Conservation (phyloP, 2,113 vertebrate species). For the Cebidichthys violaceus region DNA sequence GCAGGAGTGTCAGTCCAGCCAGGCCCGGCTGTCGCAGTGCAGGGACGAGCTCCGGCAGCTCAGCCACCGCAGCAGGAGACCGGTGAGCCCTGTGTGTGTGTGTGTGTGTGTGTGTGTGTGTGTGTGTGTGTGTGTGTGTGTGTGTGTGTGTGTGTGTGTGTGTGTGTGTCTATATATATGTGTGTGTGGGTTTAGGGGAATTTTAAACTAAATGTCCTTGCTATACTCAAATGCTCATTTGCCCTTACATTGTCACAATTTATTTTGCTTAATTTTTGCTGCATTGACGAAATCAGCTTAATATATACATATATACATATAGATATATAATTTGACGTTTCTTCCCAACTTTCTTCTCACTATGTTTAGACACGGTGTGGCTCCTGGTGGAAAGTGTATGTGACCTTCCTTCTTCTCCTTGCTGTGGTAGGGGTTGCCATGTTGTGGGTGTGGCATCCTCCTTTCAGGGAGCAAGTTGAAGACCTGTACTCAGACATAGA, state of each 20-base stretch:
- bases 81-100: constrained; percentile 48
- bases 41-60: constrained; percentile 85
- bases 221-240: constrained; percentile 12
- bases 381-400: constrained; percentile 61
- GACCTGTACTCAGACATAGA: constrained; percentile 75
- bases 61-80: constrained; percentile 64
- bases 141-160: constrained; percentile 4
- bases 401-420: constrained; percentile 65
- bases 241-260: constrained; percentile 10
- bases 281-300: background rate
- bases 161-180: background rate
- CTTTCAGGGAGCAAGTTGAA: constrained; percentile 76
- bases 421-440: constrained; percentile 31
- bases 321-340: background rate
- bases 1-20: constrained; percentile 87
- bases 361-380: constrained; percentile 54
- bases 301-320: background rate
- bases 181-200: background rate
- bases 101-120: background rate
- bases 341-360: background rate
- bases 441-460: constrained; percentile 77
- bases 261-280: constrained; percentile 9
- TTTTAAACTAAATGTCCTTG: constrained; percentile 26
- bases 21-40: constrained; percentile 86
- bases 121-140: background rate